These are phyloP conservation scores for Diabrotica virgifera DNA, from an alignment of 1,140 invertebrate species.

Conservation along the genomic window DNA sequence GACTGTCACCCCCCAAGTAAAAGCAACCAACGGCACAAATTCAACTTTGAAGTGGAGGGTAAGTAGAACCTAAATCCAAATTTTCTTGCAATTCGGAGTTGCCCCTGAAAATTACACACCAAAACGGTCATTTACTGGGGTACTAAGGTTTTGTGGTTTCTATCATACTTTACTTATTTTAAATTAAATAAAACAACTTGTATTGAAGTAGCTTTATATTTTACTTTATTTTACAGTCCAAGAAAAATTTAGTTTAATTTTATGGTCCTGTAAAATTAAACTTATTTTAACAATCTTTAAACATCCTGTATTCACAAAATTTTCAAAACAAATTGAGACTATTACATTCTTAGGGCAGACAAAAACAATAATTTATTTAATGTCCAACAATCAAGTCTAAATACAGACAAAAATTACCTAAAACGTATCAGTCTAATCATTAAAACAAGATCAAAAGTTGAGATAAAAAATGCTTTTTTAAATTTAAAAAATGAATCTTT, in stretches of 20 bases:
- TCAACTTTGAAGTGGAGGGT: no score
- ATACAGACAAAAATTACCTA: conserved; percentile 3
- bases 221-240: neutral
- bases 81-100: no score
- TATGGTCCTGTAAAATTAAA: neutral
- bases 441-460: no score
- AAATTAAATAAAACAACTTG: no score
- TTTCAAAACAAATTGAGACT: neutral
- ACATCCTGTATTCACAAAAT: conserved; percentile 1
- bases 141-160: no score
- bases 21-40: no score
- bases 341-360: neutral
- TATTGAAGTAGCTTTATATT: neutral
- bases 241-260: conserved; percentile 2
- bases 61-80: no score
- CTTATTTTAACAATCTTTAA: neutral
- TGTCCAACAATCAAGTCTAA: neutral
- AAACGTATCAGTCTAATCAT: neutral
- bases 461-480: no score
- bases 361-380: neutral
- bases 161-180: no score
- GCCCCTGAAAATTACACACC: no score
- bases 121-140: no score
- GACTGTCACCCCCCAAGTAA: no score
- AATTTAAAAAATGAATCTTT: neutral